These are phyloP conservation scores for Drosophila subpulchrella DNA, from an alignment of 1,140 invertebrate genomes.

Conservation along the genomic window DNA sequence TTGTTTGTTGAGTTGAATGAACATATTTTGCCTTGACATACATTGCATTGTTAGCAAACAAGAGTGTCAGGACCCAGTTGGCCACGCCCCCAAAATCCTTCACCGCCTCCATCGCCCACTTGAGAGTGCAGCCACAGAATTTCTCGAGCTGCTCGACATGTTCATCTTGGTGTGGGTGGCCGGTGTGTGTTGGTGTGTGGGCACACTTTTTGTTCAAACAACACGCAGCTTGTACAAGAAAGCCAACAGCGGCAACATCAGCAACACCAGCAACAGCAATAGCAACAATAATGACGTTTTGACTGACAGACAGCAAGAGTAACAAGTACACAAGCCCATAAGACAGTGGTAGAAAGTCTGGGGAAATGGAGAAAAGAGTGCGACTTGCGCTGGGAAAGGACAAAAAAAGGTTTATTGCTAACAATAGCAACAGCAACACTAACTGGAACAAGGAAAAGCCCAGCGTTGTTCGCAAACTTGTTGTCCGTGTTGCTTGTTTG, in stretches of 20 bases:
- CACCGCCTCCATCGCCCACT: slow-evolving; percentile 14
- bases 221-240: slow-evolving; percentile 76
- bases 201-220: slow-evolving; percentile 74
- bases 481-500: slow-evolving; percentile 65
- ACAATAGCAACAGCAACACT: slow-evolving; percentile 24
- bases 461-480: slow-evolving; percentile 59
- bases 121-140: slow-evolving; percentile 64
- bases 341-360: slow-evolving; percentile 38
- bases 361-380: slow-evolving; percentile 24
- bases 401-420: slow-evolving; percentile 38
- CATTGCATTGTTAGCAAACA: slow-evolving; percentile 81
- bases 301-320: slow-evolving; percentile 71
- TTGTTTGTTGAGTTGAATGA: slow-evolving; percentile 76
- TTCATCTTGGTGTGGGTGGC: slow-evolving; percentile 13
- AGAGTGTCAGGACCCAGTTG: slow-evolving; percentile 64
- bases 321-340: slow-evolving; percentile 59
- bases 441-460: slow-evolving; percentile 16
- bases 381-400: slow-evolving; percentile 11
- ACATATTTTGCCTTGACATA: slow-evolving; percentile 81
- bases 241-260: slow-evolving; percentile 62
- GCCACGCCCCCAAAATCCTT: slow-evolving; percentile 34
- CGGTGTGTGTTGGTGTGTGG: slow-evolving; percentile 36
- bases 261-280: slow-evolving; percentile 13
- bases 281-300: slow-evolving; percentile 74
- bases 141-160: slow-evolving; percentile 39